Evolutionary conservation across 2,797 vertebrate species (phyloP).

Genomic region (Sparus aurata): DNA sequence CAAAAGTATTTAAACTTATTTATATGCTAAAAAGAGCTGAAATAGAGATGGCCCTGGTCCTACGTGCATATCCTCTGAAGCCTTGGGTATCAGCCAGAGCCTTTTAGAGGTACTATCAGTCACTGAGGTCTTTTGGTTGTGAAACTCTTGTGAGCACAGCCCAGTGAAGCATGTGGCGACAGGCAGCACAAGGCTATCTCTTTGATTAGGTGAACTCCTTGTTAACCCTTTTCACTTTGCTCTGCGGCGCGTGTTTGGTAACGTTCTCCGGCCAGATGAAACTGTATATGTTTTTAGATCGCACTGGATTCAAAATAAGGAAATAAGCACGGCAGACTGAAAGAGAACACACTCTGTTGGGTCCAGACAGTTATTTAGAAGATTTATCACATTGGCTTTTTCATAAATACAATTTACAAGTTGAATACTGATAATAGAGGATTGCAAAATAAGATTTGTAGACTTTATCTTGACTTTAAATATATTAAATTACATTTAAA

Average conservation of each 20-base stretch:
- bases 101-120: conserved; percentile 44
- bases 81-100: conserved; percentile 40
- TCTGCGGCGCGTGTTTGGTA: background rate
- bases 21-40: no score
- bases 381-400: background rate
- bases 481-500: background rate
- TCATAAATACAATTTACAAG: background rate
- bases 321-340: background rate
- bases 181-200: conserved; percentile 28
- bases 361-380: background rate
- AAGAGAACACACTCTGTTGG: background rate
- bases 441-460: background rate
- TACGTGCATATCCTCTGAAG: conserved; percentile 28
- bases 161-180: conserved; percentile 67
- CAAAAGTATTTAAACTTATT: no score
- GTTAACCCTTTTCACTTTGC: conserved; percentile 13
- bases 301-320: background rate
- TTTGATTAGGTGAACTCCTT: conserved; percentile 45
- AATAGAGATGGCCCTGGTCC: no score
- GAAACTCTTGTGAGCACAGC: conserved; percentile 72
- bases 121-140: conserved; percentile 65
- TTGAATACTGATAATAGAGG: background rate
- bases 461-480: background rate
- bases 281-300: background rate
- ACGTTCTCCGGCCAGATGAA: background rate